Percentiles rank a stretch among this genome's conserved stretches.
Conservation (phyloP, 2,797 vertebrate species). For the Cryptoblepharus egeriae region DNA sequence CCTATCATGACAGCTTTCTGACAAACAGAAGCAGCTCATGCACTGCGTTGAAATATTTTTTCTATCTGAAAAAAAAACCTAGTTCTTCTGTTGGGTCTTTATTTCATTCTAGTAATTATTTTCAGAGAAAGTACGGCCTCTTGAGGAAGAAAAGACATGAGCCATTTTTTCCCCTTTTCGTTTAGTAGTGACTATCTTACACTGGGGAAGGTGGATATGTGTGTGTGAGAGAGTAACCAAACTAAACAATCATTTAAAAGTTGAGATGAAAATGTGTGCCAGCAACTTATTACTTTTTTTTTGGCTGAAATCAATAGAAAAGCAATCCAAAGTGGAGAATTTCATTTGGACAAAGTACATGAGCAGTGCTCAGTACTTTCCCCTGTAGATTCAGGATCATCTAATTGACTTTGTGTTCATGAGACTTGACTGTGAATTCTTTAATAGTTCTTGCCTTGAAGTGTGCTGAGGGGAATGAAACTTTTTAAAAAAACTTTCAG, state of each 20-base stretch:
- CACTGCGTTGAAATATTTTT: not conserved
- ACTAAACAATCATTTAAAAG: slow-evolving; percentile 5
- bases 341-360: slow-evolving; percentile 26
- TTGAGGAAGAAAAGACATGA: not conserved
- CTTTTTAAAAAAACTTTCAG: not conserved
- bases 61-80: not conserved
- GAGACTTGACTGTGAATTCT: slow-evolving; percentile 19
- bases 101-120: slow-evolving; percentile 3
- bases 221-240: not conserved
- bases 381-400: not conserved
- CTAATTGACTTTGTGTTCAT: slow-evolving; percentile 16
- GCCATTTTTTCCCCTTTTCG: not conserved
- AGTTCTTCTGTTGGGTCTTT: not conserved
- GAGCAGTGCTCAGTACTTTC: not conserved
- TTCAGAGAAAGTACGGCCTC: not conserved
- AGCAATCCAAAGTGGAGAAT: not conserved
- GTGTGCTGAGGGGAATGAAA: not conserved
- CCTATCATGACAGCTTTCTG: not conserved
- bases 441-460: not conserved
- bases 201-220: not conserved
- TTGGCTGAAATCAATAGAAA: slow-evolving; percentile 21
- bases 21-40: not conserved
- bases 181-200: not conserved
- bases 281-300: slow-evolving; percentile 38
- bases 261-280: slow-evolving; percentile 30